A percentile compares a stretch with the other conserved stretches of the same genome.
Evolutionary conservation across 2,797 vertebrate genomes (phyloP).

Genomic region (Euthynnus affinis): DNA sequence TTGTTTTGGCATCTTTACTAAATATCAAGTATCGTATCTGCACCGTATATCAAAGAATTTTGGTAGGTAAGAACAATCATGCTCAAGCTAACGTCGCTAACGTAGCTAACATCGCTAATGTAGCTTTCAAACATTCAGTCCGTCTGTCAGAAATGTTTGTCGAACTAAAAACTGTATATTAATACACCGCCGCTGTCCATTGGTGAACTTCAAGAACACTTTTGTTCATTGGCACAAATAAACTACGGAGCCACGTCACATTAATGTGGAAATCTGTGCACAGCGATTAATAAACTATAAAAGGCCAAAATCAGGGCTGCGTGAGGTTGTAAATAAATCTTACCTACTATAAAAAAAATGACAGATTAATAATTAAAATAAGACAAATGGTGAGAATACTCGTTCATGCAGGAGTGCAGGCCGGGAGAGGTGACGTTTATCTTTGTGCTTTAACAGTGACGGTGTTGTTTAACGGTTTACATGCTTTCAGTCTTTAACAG

Average conservation of each 20-base stretch:
- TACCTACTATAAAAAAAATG: background rate
- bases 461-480: background rate
- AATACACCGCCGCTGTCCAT: background rate
- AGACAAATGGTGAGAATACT: background rate
- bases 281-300: conserved; percentile 4
- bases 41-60: too few species aligned
- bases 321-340: too few species aligned
- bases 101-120: too few species aligned
- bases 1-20: too few species aligned
- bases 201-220: background rate
- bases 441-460: conserved; percentile 47
- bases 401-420: background rate
- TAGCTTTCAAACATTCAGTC: too few species aligned
- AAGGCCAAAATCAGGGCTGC: background rate
- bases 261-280: conserved; percentile 1
- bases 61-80: too few species aligned
- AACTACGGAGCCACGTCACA: background rate
- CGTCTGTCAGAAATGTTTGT: conserved; percentile 36
- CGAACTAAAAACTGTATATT: conserved; percentile 17
- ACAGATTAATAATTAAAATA: background rate
- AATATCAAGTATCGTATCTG: too few species aligned
- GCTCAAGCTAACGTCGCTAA: background rate
- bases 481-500: background rate
- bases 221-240: background rate
- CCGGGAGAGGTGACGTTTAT: background rate